These are phyloP conservation scores for Clunio marinus DNA, from an alignment of 2,888 invertebrate genomes.

Conservation along the genomic window DNA sequence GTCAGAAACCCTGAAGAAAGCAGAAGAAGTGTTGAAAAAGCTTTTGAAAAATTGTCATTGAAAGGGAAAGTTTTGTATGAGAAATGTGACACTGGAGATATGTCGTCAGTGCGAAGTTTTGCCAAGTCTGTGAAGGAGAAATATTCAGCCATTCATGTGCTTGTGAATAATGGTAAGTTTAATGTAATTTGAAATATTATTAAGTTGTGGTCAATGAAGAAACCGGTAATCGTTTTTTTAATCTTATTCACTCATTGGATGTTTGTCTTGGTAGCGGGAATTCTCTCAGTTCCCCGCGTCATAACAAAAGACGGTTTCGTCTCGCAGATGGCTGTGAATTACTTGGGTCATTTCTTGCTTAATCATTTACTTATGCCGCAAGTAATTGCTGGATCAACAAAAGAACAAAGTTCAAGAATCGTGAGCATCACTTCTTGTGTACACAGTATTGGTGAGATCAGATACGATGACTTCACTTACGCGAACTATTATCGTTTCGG, in stretches of 20 bases:
- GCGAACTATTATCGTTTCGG: slow-evolving; percentile 62
- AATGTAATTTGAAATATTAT: slow-evolving; percentile 27
- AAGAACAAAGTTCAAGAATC: slow-evolving; percentile 61
- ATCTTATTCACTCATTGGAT: background rate
- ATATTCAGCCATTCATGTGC: slow-evolving; percentile 63
- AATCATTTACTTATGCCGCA: slow-evolving; percentile 75
- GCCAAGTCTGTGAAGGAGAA: slow-evolving; percentile 61
- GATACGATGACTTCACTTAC: slow-evolving; percentile 70
- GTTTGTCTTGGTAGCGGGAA: slow-evolving; percentile 63
- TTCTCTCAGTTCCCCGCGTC: slow-evolving; percentile 79
- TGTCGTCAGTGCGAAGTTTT: slow-evolving; percentile 73
- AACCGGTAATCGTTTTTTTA: background rate
- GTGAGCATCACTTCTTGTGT: slow-evolving; percentile 85
- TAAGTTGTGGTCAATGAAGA: background rate
- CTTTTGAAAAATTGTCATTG: slow-evolving; percentile 46
- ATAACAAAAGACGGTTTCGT: slow-evolving; percentile 80
- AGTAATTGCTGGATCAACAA: slow-evolving; percentile 57
- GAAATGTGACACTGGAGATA: slow-evolving; percentile 69
- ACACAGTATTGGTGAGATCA: slow-evolving; percentile 67
- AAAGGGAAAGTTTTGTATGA: slow-evolving; percentile 62
- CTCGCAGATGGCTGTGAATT: slow-evolving; percentile 81
- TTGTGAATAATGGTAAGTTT: slow-evolving; percentile 72
- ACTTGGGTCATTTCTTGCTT: slow-evolving; percentile 78
- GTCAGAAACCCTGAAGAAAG: slow-evolving; percentile 65
- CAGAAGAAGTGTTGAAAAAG: slow-evolving; percentile 49